A percentile compares a stretch with the other conserved stretches of the same genome.
These are phyloP conservation scores for Phalera bucephala DNA, from an alignment of 2,888 invertebrate species.

Conservation along the genomic window DNA sequence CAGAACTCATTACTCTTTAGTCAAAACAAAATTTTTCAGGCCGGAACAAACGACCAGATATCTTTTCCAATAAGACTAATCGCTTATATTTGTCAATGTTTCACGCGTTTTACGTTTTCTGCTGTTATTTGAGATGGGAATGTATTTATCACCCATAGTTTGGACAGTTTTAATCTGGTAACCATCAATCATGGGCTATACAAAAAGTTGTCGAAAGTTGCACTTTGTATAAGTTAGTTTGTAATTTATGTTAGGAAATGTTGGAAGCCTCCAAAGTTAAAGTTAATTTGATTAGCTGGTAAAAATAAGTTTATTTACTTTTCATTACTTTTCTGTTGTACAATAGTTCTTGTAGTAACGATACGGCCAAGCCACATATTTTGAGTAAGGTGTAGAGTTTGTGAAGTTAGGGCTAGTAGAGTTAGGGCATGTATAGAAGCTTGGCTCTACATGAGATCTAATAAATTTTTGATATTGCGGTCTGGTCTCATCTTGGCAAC, in stretches of 20 bases:
- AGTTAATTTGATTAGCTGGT: too few species aligned
- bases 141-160: constrained; percentile 2
- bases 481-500: too few species aligned
- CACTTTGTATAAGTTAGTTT: neutral
- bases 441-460: too few species aligned
- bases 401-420: too few species aligned
- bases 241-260: constrained; percentile 9
- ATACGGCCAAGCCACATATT: too few species aligned
- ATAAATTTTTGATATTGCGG: too few species aligned
- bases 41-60: constrained; percentile 18
- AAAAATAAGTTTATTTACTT: too few species aligned
- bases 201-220: constrained; percentile 7
- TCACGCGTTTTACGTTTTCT: constrained; percentile 7
- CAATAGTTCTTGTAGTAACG: too few species aligned
- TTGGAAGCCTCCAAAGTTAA: too few species aligned
- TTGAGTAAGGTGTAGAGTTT: too few species aligned
- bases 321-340: too few species aligned
- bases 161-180: constrained; percentile 5
- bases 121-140: neutral
- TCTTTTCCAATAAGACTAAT: constrained; percentile 15
- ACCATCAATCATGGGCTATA: constrained; percentile 15
- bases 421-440: too few species aligned
- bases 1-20: constrained; percentile 24
- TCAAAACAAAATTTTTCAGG: constrained; percentile 23
- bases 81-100: constrained; percentile 5